Percentiles rank a stretch among this genome's conserved stretches.
Evolutionary conservation across 1,140 invertebrate genomes (phyloP).

Genomic region (Lucilia cuprina): DNA sequence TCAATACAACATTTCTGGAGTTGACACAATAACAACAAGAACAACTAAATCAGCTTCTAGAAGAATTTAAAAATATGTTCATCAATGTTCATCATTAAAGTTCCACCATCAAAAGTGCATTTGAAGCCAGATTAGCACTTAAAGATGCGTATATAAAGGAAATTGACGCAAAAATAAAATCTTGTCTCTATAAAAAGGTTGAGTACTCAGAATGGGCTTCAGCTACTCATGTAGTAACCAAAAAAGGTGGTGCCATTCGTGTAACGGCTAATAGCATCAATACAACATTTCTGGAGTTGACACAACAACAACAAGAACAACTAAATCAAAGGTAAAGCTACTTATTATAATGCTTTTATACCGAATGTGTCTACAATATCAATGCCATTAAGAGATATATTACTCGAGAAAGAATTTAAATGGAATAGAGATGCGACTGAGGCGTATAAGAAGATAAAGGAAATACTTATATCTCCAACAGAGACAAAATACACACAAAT

Average conservation of each 20-base stretch:
- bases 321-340: slow-evolving; percentile 1
- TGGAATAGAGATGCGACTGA: slow-evolving; percentile 7
- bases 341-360: slow-evolving; percentile 20
- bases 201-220: slow-evolving; percentile 37
- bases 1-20: neutral
- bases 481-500: slow-evolving; percentile 63
- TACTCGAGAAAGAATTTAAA: slow-evolving; percentile 12
- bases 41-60: neutral
- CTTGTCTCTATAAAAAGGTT: neutral
- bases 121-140: neutral
- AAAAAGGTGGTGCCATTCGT: slow-evolving; percentile 9
- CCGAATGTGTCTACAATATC: slow-evolving; percentile 2
- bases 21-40: neutral
- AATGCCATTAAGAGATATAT: slow-evolving; percentile 6
- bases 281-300: neutral
- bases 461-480: slow-evolving; percentile 39
- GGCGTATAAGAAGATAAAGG: slow-evolving; percentile 30
- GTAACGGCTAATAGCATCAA: neutral
- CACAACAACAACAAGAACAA: neutral
- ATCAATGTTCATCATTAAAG: neutral
- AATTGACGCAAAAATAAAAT: slow-evolving; percentile 42
- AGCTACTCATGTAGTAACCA: slow-evolving; percentile 22
- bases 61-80: neutral
- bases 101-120: slow-evolving; percentile 30
- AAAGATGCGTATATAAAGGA: slow-evolving; percentile 24